Conservation (phyloP, 2,888 invertebrate genomes). For the Pandemis cinnamomeana region DNA sequence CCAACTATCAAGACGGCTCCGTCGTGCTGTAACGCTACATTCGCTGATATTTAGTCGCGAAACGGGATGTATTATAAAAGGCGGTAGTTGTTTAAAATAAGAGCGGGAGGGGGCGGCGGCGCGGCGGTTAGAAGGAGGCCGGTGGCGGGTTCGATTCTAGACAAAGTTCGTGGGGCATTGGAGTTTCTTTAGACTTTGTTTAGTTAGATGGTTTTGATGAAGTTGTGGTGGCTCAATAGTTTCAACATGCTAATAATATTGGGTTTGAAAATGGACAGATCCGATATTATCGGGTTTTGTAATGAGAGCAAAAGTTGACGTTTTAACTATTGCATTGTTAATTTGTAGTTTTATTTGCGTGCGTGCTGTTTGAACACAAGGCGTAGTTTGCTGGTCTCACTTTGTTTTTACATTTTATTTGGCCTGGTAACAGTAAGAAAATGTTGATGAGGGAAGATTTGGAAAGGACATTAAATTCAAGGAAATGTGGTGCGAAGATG, state of each 20-base stretch:
- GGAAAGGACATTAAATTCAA: no score
- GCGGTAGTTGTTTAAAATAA: constrained; percentile 84
- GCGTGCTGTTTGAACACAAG: no score
- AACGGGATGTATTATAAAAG: constrained; percentile 84
- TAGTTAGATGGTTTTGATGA: not conserved
- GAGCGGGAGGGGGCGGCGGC: constrained; percentile 65
- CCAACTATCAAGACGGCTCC: constrained; percentile 59
- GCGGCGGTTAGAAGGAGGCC: constrained; percentile 43
- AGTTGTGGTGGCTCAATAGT: not conserved
- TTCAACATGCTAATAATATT: not conserved
- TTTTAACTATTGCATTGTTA: no score
- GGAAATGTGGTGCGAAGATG: no score
- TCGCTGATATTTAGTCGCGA: constrained; percentile 85
- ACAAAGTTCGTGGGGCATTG: constrained; percentile 40
- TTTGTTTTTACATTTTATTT: no score
- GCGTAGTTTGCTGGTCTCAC: no score
- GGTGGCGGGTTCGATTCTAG: constrained; percentile 64
- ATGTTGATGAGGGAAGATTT: no score
- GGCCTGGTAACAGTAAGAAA: no score
- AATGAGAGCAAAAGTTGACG: no score
- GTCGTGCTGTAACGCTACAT: constrained; percentile 71
- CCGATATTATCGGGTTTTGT: no score
- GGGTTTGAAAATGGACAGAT: no score
- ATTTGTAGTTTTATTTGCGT: no score
- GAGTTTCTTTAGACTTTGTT: not conserved